phyloP scores from a whole-genome alignment of 2,797 vertebrate genomes.

The Anas acuta region DNA sequence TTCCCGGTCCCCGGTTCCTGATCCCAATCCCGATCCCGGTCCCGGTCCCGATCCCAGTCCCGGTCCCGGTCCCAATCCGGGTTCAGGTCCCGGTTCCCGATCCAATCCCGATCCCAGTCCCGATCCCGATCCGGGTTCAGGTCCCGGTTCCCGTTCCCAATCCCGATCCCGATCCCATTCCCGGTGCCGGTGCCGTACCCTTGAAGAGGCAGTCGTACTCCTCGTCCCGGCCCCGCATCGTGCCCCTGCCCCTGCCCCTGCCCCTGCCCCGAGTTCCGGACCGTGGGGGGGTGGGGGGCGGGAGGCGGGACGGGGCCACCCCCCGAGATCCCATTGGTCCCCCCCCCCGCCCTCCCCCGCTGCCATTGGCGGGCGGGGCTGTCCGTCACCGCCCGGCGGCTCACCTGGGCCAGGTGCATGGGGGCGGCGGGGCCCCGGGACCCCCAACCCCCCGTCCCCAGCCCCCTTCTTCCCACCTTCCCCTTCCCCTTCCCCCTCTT shows the following conservation, averaged over 20 bases:
- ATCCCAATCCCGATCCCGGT: too few species aligned
- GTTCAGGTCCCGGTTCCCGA: too few species aligned
- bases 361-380: conserved; percentile 1
- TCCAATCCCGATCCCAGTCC: too few species aligned
- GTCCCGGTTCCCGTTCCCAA: not conserved
- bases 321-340: not conserved
- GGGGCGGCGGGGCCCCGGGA: not conserved
- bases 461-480: too few species aligned
- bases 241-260: not conserved
- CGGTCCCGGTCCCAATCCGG: too few species aligned
- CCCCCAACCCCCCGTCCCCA: too few species aligned
- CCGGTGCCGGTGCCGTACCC: conserved; percentile 78
- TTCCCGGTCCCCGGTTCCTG: too few species aligned
- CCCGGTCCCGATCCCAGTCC: too few species aligned
- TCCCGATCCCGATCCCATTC: not conserved
- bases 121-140: too few species aligned
- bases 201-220: conserved; percentile 92
- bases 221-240: conserved; percentile 87
- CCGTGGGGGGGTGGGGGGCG: too few species aligned
- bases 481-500: too few species aligned
- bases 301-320: not conserved
- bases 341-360: not conserved
- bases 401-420: not conserved
- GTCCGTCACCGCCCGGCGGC: not conserved
- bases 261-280: not conserved